phyloP scores from a whole-genome alignment of 2,113 vertebrate genomes.

The cat (Felis catus) region DNA sequence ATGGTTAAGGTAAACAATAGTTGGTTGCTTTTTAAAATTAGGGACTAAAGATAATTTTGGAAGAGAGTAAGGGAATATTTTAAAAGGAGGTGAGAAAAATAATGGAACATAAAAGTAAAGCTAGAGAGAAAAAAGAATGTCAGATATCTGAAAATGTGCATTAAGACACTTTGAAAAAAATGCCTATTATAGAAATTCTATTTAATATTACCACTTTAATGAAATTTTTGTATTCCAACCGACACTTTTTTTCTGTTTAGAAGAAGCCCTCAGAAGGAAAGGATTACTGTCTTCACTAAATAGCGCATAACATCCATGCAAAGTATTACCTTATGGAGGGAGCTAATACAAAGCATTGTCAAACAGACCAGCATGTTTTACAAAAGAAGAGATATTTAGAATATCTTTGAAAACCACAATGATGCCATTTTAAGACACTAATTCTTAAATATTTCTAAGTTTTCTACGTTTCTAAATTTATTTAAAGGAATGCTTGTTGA shows the following conservation, averaged over 20 bases:
- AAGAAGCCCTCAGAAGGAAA: background rate
- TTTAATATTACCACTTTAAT: background rate
- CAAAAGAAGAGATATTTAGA: background rate
- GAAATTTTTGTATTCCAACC: background rate
- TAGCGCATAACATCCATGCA: background rate
- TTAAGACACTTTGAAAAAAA: background rate
- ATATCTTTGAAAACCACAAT: background rate
- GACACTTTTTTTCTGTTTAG: background rate
- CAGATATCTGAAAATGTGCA: conserved; percentile 26
- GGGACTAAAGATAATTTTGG: conserved; percentile 18
- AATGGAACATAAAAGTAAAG: conserved; percentile 10
- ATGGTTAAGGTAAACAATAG: conserved; percentile 25
- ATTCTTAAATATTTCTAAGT: conserved; percentile 32
- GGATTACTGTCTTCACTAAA: conserved; percentile 1
- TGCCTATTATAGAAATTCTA: background rate
- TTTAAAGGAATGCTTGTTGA: background rate
- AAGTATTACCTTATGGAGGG: background rate
- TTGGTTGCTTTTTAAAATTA: background rate
- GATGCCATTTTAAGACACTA: background rate
- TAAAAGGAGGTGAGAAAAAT: conserved; percentile 5
- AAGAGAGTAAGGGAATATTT: background rate
- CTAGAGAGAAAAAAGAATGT: background rate
- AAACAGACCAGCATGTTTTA: background rate
- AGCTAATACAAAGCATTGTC: background rate
- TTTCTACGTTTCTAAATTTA: conserved; percentile 12